Evolutionary conservation across 2,888 invertebrate species (phyloP).

Genomic region (Dione juno): DNA sequence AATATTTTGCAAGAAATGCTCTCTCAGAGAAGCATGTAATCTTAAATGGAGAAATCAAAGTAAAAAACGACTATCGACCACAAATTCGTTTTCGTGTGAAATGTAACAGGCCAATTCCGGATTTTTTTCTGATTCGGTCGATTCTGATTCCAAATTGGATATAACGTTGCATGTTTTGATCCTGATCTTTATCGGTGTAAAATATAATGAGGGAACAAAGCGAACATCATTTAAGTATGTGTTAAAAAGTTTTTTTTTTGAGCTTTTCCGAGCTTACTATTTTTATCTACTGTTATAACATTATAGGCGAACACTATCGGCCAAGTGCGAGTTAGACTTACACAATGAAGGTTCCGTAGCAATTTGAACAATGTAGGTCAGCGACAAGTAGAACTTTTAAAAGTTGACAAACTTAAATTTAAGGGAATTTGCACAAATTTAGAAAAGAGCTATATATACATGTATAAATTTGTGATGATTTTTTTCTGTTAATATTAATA

Average conservation of each 20-base stretch:
- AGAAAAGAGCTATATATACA: too few species aligned
- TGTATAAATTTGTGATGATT: too few species aligned
- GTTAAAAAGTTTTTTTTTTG: not conserved
- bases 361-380: too few species aligned
- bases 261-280: not conserved
- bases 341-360: too few species aligned
- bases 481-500: too few species aligned
- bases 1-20: conserved; percentile 18
- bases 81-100: conserved; percentile 49
- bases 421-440: too few species aligned
- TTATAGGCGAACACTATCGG: too few species aligned
- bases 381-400: too few species aligned
- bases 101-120: conserved; percentile 46
- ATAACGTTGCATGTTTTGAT: conserved; percentile 44
- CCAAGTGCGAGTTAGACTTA: too few species aligned
- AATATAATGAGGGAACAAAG: conserved; percentile 37
- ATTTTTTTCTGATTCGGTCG: conserved; percentile 41
- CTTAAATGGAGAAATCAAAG: conserved; percentile 38
- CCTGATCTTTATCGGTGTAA: conserved; percentile 45
- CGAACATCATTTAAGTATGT: conserved; percentile 23
- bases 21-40: conserved; percentile 19
- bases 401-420: too few species aligned
- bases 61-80: conserved; percentile 46
- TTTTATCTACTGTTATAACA: not conserved
- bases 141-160: conserved; percentile 46